Percentiles rank a stretch among this genome's conserved stretches.
Evolutionary conservation across 2,113 vertebrate species (phyloP).

Genomic region (Pseudopipra pipra): DNA sequence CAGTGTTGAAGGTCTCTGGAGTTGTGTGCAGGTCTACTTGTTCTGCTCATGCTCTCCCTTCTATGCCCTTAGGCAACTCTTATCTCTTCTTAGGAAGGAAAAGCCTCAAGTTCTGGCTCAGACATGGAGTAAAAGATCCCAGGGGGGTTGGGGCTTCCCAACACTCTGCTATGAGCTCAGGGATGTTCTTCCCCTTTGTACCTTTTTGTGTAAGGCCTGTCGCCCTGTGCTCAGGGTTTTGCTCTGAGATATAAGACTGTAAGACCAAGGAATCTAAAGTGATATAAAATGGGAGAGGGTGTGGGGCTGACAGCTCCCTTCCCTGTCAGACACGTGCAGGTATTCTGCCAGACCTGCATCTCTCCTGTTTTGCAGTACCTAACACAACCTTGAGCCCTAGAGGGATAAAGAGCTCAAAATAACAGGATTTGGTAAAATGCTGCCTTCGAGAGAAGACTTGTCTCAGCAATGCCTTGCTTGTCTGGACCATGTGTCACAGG

Average conservation of each 20-base stretch:
- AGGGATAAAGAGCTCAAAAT: background rate
- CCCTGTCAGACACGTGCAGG: background rate
- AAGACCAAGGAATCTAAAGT: background rate
- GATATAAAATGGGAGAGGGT: background rate
- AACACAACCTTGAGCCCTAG: background rate
- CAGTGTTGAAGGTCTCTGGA: background rate
- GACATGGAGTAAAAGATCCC: background rate
- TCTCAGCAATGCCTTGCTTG: background rate
- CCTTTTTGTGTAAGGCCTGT: background rate
- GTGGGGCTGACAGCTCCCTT: background rate
- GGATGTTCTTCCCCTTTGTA: background rate
- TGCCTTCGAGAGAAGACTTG: background rate
- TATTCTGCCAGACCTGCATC: background rate
- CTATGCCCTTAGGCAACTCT: background rate
- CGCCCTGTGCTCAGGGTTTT: background rate
- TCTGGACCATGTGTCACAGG: background rate
- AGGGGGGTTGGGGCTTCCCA: background rate
- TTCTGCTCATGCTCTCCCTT: background rate
- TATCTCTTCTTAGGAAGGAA: background rate
- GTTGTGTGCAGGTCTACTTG: background rate
- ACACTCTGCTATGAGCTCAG: background rate
- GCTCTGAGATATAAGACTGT: background rate
- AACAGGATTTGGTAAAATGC: background rate
- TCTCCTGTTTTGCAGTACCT: background rate
- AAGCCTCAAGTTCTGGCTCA: background rate